phyloP scores from a whole-genome alignment of 2,113 vertebrate genomes.

The Ardeotis arabs region DNA sequence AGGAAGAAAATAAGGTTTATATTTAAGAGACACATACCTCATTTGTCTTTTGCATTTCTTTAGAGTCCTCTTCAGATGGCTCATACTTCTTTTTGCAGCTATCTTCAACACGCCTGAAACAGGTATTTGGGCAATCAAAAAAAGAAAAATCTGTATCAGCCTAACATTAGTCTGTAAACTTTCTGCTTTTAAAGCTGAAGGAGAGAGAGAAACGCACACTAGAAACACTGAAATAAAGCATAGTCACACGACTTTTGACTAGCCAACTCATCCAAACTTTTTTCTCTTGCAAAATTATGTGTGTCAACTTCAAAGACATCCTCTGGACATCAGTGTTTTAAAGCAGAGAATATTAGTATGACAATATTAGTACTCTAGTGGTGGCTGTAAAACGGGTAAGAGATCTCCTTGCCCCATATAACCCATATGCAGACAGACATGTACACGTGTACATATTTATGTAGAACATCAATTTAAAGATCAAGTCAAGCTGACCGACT shows the following conservation, averaged over 20 bases:
- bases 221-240: neutral
- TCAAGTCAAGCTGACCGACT: neutral
- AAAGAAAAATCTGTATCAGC: neutral
- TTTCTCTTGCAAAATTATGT: neutral
- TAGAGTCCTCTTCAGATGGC: conserved; percentile 78
- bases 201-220: neutral
- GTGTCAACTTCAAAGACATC: neutral
- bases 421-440: fast-evolving
- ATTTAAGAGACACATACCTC: conserved; percentile 70
- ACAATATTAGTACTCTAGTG: neutral
- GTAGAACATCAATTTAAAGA: neutral
- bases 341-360: neutral
- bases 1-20: neutral
- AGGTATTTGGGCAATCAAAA: neutral
- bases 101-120: conserved; percentile 72
- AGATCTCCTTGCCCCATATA: neutral
- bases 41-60: conserved; percentile 76
- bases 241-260: neutral
- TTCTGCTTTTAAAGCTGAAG: neutral
- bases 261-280: neutral
- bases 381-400: neutral
- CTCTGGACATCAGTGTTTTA: neutral
- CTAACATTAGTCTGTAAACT: neutral
- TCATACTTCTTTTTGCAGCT: conserved; percentile 83
- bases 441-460: fast-evolving